phyloP scores from a whole-genome alignment of 1,140 invertebrate species.

The Formica exsecta region DNA sequence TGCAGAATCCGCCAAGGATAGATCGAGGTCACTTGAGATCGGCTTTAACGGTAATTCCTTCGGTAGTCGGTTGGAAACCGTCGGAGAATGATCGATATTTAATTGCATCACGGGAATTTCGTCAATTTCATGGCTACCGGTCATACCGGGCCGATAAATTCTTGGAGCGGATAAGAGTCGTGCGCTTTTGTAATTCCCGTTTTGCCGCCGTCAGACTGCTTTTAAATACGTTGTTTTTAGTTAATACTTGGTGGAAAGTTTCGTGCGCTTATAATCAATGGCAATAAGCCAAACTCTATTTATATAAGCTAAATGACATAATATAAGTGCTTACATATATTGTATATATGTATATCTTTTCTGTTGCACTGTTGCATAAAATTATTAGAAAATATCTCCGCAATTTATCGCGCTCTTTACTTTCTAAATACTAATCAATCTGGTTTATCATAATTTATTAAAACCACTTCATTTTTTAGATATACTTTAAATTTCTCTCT shows the following conservation, averaged over 20 bases:
- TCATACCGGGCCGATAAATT: background rate
- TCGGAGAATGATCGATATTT: constrained; percentile 44
- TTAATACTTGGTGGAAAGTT: background rate
- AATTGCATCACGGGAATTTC: constrained; percentile 56
- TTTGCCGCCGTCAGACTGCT: background rate
- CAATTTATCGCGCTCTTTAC: too few species aligned
- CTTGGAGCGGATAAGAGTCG: background rate
- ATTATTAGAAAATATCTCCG: too few species aligned
- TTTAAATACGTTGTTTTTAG: background rate
- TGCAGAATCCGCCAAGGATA: constrained; percentile 63
- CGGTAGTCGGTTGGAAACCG: constrained; percentile 60
- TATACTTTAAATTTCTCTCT: background rate
- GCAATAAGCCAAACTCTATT: too few species aligned
- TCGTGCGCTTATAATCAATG: too few species aligned
- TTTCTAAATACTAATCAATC: background rate
- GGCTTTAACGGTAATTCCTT: constrained; percentile 73
- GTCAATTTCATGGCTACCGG: constrained; percentile 21
- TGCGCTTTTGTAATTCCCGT: background rate
- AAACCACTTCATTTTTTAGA: background rate
- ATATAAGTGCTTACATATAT: too few species aligned
- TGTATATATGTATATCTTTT: too few species aligned
- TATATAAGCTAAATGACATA: too few species aligned
- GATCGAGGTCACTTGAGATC: constrained; percentile 72
- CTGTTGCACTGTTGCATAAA: too few species aligned
- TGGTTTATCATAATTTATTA: background rate